Evolutionary conservation across 2,113 vertebrate genomes (phyloP).

Genomic region (Haemorhous mexicanus): DNA sequence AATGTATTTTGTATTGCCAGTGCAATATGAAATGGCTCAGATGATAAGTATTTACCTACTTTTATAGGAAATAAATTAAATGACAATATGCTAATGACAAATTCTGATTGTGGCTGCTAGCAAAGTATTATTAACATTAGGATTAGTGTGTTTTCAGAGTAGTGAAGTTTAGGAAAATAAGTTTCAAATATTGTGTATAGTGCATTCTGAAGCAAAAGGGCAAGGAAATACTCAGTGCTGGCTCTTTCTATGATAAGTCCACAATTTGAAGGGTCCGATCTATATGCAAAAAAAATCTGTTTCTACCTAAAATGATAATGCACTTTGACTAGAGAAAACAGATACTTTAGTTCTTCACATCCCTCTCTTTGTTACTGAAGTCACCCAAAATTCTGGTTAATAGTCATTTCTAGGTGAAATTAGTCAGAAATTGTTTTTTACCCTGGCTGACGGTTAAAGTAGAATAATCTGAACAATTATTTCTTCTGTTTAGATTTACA

Average conservation of each 20-base stretch:
- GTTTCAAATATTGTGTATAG: neutral
- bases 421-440: neutral
- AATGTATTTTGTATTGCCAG: slow-evolving; percentile 20
- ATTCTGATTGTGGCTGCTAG: neutral
- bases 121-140: neutral
- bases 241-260: neutral
- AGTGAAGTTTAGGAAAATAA: neutral
- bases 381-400: neutral
- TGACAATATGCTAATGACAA: neutral
- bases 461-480: neutral
- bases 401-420: neutral
- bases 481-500: neutral
- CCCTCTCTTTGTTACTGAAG: neutral
- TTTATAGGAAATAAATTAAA: slow-evolving; percentile 24
- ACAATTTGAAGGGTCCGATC: neutral
- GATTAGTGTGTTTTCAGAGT: neutral
- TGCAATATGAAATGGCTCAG: neutral
- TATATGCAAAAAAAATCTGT: neutral
- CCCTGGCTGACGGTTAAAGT: neutral
- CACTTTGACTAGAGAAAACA: neutral
- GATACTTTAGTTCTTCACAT: neutral
- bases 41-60: slow-evolving; percentile 8
- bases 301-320: neutral
- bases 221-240: neutral
- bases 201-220: neutral